phyloP scores from a whole-genome alignment of 2,113 vertebrate species.

The Himantopus leucocephalus region DNA sequence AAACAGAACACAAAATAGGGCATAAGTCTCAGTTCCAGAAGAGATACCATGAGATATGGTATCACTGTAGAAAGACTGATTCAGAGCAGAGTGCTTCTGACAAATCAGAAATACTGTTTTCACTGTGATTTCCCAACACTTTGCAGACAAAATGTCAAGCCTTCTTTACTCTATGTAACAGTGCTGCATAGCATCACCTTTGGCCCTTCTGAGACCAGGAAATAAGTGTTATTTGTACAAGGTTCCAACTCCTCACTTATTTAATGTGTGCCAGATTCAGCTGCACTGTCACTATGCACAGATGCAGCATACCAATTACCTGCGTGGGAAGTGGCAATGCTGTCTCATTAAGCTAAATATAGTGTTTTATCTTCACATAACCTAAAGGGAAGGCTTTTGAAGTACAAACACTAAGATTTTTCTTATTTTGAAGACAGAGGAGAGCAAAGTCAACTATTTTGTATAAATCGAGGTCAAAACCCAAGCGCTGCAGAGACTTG shows the following conservation, averaged over 20 bases:
- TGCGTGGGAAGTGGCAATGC: constrained; percentile 3
- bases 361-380: constrained; percentile 36
- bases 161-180: neutral
- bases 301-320: constrained; percentile 49
- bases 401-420: neutral
- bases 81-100: neutral
- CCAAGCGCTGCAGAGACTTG: neutral
- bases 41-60: accelerated
- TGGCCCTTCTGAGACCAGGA: neutral
- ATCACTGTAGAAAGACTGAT: neutral
- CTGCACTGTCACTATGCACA: neutral
- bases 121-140: neutral
- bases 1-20: neutral
- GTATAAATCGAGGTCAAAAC: neutral
- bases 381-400: neutral
- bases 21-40: neutral
- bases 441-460: neutral
- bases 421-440: neutral
- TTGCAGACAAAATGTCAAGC: neutral
- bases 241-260: neutral
- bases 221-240: neutral
- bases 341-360: constrained; percentile 45
- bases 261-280: neutral
- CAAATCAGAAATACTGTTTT: neutral
- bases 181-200: neutral